Percentiles rank a stretch among this genome's conserved stretches.
These are phyloP conservation scores for Thalassoma bifasciatum DNA, from an alignment of 2,113 vertebrate species.

Conservation along the genomic window DNA sequence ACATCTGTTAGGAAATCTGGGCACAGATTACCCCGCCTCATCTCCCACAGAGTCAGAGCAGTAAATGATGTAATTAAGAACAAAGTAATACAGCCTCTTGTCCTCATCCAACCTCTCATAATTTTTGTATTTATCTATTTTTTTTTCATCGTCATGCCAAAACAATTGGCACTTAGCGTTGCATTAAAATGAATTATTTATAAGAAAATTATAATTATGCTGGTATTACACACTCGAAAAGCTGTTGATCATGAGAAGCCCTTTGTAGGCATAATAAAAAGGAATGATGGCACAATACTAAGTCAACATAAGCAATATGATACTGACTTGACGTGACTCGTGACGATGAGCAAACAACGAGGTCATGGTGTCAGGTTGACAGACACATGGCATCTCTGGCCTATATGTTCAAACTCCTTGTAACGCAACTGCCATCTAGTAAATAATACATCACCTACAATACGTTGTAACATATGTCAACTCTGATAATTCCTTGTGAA, in stretches of 20 bases:
- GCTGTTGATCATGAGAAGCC: background rate
- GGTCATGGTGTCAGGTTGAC: constrained; percentile 25
- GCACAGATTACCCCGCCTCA: constrained; percentile 77
- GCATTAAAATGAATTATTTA: background rate
- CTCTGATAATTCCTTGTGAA: background rate
- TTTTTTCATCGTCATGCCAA: constrained; percentile 6
- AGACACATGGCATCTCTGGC: background rate
- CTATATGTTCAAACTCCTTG: constrained; percentile 27
- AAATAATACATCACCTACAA: constrained; percentile 18
- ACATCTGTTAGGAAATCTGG: constrained; percentile 82
- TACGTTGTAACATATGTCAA: background rate
- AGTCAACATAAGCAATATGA: background rate
- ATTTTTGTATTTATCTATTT: background rate
- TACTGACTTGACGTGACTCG: background rate
- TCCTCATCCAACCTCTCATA: constrained; percentile 47
- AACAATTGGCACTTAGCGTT: background rate
- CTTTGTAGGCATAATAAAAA: too few species aligned
- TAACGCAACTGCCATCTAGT: constrained; percentile 8
- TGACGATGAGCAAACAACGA: constrained; percentile 1
- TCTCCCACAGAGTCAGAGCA: constrained; percentile 60
- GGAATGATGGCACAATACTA: background rate
- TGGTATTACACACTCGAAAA: background rate
- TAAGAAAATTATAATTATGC: background rate
- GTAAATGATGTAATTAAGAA: constrained; percentile 74
- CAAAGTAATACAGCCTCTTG: constrained; percentile 61